phyloP scores from a whole-genome alignment of 1,140 invertebrate genomes.

The Octopus sinensis region DNA sequence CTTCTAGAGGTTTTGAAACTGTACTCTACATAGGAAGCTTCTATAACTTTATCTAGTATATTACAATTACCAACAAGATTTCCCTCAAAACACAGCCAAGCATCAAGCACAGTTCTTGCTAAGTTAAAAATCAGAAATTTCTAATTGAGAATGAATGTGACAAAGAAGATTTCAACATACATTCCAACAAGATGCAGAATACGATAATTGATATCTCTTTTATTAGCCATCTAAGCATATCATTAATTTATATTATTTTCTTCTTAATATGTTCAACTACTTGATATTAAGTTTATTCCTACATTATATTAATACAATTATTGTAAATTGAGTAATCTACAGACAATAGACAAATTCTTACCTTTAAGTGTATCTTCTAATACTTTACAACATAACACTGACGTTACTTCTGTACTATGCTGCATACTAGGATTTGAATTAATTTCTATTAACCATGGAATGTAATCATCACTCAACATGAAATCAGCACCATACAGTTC shows the following conservation, averaged over 20 bases:
- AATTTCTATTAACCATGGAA: conserved; percentile 90
- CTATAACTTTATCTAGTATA: no score
- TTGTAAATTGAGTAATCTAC: background rate
- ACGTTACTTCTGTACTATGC: conserved; percentile 82
- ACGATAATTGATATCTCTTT: background rate
- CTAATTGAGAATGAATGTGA: no score
- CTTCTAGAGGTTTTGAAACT: no score
- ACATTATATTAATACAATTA: no score
- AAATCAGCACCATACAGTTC: conserved; percentile 93
- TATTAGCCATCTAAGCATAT: background rate
- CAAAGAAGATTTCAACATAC: background rate
- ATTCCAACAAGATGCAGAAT: background rate
- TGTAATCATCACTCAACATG: conserved; percentile 83
- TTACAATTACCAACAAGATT: no score
- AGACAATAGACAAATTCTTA: conserved; percentile 48
- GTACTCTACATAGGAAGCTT: no score
- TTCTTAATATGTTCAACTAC: background rate
- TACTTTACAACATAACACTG: conserved; percentile 78
- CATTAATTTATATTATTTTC: background rate
- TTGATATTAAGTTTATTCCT: no score
- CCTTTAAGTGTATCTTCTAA: conserved; percentile 91
- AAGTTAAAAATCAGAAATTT: no score
- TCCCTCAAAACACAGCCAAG: no score
- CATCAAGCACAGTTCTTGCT: no score
- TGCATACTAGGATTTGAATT: conserved; percentile 90